Evolutionary conservation across 2,888 invertebrate genomes (phyloP).

Genomic region (Tetragonula carbonaria): DNA sequence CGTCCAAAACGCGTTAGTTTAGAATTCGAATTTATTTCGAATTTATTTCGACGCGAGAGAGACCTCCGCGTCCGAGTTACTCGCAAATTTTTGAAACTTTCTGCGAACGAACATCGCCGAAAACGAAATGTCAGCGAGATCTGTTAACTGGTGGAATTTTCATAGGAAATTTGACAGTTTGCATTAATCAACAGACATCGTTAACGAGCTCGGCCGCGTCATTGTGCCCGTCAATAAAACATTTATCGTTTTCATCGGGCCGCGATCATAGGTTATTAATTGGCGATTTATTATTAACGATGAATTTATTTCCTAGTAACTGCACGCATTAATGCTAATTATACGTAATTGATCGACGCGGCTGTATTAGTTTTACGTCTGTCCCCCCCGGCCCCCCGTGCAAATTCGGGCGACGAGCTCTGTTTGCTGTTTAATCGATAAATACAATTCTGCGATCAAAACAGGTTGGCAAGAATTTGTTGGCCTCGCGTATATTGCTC

Average conservation of each 20-base stretch:
- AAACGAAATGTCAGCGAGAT: background rate
- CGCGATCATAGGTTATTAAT: constrained; percentile 51
- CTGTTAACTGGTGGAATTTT: background rate
- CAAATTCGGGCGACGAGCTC: constrained; percentile 32
- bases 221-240: constrained; percentile 49
- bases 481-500: background rate
- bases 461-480: constrained; percentile 35
- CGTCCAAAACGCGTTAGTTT: background rate
- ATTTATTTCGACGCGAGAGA: too few species aligned
- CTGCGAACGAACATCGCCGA: too few species aligned
- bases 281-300: constrained; percentile 63
- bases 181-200: constrained; percentile 54
- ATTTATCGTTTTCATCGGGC: constrained; percentile 36
- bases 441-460: constrained; percentile 35
- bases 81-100: background rate
- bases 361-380: constrained; percentile 48
- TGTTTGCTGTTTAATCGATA: constrained; percentile 46
- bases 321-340: constrained; percentile 50
- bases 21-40: too few species aligned
- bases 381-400: background rate
- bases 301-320: constrained; percentile 52
- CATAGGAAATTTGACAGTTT: constrained; percentile 45
- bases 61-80: too few species aligned
- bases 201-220: constrained; percentile 47
- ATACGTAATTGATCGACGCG: constrained; percentile 50